Base-by-base conservation (phyloP, 2,113 vertebrate species). In the Phalacrocorax aristotelis region DNA sequence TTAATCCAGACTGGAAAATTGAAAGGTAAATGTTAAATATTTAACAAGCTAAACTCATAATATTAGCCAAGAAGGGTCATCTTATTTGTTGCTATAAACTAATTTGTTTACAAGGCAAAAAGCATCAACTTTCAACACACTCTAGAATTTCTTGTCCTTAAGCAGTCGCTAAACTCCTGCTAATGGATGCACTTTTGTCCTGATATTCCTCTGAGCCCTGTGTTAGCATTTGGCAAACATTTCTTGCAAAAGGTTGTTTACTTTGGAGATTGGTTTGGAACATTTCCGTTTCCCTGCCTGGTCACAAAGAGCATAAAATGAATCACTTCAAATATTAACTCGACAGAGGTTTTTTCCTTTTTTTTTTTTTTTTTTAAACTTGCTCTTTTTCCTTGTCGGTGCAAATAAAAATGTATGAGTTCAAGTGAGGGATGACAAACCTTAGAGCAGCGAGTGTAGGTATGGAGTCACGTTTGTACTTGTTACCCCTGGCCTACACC, bases 21-120 rank as follows among this genome's bases (percentile, higher is more conserved):
- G 84, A 54, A 90, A 95, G 88, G 91, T 85, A 96, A 97, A 95
- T 0, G 38, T 95, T 96, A 93, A 94, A 91, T 88, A 91, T 95
- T 95, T 97, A 93, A 75, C 93, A 38, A 88, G 83, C 68, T 54
- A 4, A 90, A 36, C 86, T 83, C 84, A 87, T 32, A 76, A 84
- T 2, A 64, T 91, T 57, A 77, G 76, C 89, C 29, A 27, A 90
- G 77, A 34, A 74, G 80, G 51, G 23, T 34, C 82, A 52, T 81
- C 64, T 15, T 64, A 8, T 96, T 86, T 89, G 93, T 91, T 10
- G 9, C 70, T 57, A 38, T 85, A 80, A 95, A 74, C 57, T 95
- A 86, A 96, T 95, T 95, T 91, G 87, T 97, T 97, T 90, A 81
- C 87, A 58, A 54, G 68, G 68, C 89, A 74, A 30, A 90, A 94